A percentile compares a stretch with the other conserved stretches of the same genome.
These are phyloP conservation scores for Craseonycteris thonglongyai DNA, from an alignment of 2,113 vertebrate species.

Conservation along the genomic window DNA sequence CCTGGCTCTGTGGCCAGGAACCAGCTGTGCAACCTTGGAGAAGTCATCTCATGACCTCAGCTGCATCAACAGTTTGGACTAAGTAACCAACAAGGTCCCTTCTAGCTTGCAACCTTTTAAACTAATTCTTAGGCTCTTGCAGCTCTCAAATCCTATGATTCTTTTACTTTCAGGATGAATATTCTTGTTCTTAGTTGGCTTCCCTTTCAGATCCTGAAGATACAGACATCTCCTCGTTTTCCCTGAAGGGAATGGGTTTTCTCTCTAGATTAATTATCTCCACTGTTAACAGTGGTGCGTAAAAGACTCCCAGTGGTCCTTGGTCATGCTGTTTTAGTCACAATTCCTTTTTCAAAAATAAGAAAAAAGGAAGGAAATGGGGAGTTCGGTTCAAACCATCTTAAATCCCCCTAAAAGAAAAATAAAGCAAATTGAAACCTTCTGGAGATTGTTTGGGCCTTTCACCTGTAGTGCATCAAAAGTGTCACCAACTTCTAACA, in stretches of 20 bases:
- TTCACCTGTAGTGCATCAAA: neutral
- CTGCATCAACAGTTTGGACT: neutral
- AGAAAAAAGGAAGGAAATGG: neutral
- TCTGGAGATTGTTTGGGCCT: neutral
- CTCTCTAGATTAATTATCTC: neutral
- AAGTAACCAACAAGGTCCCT: neutral
- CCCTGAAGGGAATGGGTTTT: neutral
- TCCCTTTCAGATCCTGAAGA: neutral
- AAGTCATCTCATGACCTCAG: neutral
- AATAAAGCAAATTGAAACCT: neutral
- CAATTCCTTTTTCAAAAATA: neutral
- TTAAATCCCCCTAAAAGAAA: neutral
- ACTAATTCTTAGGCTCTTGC: neutral
- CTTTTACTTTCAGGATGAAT: neutral
- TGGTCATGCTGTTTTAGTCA: neutral
- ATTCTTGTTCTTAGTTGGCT: neutral
- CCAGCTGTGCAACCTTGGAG: neutral
- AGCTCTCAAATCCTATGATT: neutral
- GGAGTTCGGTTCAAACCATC: neutral
- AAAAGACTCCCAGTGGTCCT: neutral
- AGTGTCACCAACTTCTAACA: slow-evolving; percentile 2
- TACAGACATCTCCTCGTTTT: neutral
- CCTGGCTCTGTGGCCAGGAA: neutral
- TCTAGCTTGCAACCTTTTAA: neutral
- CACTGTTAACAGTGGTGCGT: neutral